Evolutionary conservation across 2,797 vertebrate species (phyloP).

Genomic region (Smutsia temminckii): DNA sequence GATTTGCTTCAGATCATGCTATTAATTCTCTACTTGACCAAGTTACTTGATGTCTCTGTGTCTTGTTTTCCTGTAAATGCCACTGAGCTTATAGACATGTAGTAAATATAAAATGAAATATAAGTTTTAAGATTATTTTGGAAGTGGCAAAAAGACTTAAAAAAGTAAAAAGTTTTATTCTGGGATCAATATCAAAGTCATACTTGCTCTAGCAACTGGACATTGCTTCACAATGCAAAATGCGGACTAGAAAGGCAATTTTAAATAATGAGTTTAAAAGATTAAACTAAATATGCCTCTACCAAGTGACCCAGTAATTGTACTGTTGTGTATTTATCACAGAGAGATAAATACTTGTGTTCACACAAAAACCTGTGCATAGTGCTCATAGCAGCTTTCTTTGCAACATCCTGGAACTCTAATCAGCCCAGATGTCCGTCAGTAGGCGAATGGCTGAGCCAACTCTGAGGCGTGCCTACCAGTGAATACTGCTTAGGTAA

Average conservation of each 20-base stretch:
- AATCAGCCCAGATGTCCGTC: not conserved
- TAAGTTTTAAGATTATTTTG: not conserved
- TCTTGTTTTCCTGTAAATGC: not conserved
- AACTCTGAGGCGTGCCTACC: not conserved
- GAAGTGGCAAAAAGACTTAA: not conserved
- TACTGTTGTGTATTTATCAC: not conserved
- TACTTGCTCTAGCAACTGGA: not conserved
- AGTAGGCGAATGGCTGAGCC: not conserved
- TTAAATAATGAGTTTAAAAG: conserved; percentile 22
- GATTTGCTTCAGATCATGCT: conserved; percentile 11
- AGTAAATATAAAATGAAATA: not conserved
- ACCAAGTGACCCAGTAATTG: not conserved
- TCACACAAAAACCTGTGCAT: not conserved
- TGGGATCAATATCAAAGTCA: not conserved
- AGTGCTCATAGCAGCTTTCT: not conserved
- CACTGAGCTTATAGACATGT: not conserved
- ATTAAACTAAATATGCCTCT: not conserved
- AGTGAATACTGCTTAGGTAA: not conserved
- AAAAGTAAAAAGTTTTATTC: not conserved
- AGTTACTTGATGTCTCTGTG: not conserved
- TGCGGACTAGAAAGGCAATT: not conserved
- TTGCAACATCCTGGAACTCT: not conserved
- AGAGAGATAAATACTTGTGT: not conserved
- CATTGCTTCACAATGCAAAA: not conserved
- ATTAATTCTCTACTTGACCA: not conserved